Evolutionary conservation across 1,140 invertebrate genomes (phyloP), one percentile per base, ranked within the genome.

Genomic region (Gryllus bimaculatus): DNA sequence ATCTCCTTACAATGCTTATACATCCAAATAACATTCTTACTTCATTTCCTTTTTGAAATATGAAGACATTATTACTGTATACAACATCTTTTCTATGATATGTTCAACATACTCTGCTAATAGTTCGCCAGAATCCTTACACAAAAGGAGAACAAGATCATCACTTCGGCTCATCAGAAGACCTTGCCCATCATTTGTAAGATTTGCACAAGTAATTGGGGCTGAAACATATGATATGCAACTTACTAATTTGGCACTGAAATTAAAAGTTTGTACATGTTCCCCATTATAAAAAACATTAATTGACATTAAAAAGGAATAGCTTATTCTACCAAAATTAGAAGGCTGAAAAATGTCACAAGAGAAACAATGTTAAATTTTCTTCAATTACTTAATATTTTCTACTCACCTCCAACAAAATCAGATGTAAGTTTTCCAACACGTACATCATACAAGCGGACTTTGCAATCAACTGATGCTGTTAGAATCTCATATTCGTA

Each of bases 401-500:
- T 13, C 10, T 66, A 66, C 54, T 85, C 85, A 93, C 93, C 90
- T 81, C 95, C 96, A 82, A 98, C 89, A 86, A 92, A 94, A 87
- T 99, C 96, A n/a, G 90, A 89, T 81, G 90, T 89, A 82, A 98
- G 87, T 85, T 93, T 89, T 0, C 96, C 96, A 81, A 92, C 90
- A 66, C 98, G 87, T 48, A 99, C 89, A 87, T 99, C 98, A 86
- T 99, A 99, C 82, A 93, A 88, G 26, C 97, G 87, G 10, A 96
- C 89, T 84, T 92, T 92, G 76, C 93, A 91, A 86, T 99, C 98
- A n/a, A 96, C 90, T 10, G 96, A 98, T 21, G 92, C 92, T 3
- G 95, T 92, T 75, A 98, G 86, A 83, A 99, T 96, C 89, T 98
- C 95, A 88, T 97, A 90, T 86, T 96, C 92, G 39, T 93, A 94